A percentile compares a stretch with the other conserved stretches of the same genome.
Evolutionary conservation across 2,888 invertebrate species (phyloP).

Genomic region (Mylabris sibirica): DNA sequence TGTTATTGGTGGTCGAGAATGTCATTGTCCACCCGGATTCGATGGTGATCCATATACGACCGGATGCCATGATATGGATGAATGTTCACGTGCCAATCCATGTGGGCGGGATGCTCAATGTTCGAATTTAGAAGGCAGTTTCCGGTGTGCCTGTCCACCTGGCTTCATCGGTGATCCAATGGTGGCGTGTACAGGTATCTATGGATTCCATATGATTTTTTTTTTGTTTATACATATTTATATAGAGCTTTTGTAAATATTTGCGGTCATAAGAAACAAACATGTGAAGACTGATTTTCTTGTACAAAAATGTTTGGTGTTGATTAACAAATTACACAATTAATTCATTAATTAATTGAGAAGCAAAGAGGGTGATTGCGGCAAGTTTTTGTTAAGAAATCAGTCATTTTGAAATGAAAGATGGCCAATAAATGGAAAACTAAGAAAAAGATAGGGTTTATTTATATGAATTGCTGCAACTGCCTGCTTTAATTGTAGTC

Average conservation of each 20-base stretch:
- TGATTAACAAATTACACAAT: conserved; percentile 29
- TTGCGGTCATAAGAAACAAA: conserved; percentile 48
- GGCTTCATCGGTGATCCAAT: conserved; percentile 84
- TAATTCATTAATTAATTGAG: conserved; percentile 20
- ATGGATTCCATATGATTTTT: conserved; percentile 13
- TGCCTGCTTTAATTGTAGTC: conserved; percentile 21
- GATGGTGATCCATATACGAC: conserved; percentile 78
- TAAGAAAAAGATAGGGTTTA: no score
- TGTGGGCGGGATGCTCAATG: conserved; percentile 85
- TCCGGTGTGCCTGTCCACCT: conserved; percentile 81
- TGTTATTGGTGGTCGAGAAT: conserved; percentile 80
- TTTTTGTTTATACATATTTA: conserved; percentile 18
- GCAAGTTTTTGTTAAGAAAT: conserved; percentile 37
- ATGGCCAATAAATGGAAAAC: background rate
- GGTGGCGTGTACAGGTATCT: conserved; percentile 75
- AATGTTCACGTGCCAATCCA: conserved; percentile 70
- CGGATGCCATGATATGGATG: conserved; percentile 78
- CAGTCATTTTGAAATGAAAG: conserved; percentile 30
- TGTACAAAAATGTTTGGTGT: conserved; percentile 48
- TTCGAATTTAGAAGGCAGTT: conserved; percentile 79
- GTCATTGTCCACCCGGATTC: conserved; percentile 81
- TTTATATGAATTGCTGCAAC: conserved; percentile 20
- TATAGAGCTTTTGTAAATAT: conserved; percentile 43
- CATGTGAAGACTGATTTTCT: conserved; percentile 61
- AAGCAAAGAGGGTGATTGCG: conserved; percentile 31